phyloP scores from a whole-genome alignment of 2,797 vertebrate species.

The Diceros bicornis region DNA sequence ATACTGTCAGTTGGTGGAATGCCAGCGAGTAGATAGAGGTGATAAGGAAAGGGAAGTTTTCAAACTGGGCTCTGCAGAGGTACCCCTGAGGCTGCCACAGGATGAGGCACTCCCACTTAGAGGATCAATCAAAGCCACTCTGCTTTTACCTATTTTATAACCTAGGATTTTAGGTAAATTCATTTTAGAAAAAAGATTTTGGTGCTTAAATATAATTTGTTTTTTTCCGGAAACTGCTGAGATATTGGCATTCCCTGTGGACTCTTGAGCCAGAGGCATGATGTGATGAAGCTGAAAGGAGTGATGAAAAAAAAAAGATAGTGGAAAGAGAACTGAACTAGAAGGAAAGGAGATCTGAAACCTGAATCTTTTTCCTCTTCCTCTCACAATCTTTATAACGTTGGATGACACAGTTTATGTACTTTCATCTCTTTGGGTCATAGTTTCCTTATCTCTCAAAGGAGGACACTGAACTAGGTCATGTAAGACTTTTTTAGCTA shows the following conservation, averaged over 20 bases:
- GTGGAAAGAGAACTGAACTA: conserved; percentile 4
- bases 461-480: background rate
- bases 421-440: background rate
- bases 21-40: background rate
- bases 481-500: background rate
- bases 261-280: background rate
- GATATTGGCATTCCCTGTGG: background rate
- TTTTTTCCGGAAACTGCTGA: background rate
- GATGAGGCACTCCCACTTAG: background rate
- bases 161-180: conserved; percentile 3
- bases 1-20: background rate
- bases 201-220: background rate
- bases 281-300: background rate
- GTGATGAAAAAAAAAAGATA: background rate
- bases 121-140: background rate
- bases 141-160: background rate
- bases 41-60: background rate
- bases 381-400: background rate
- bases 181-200: conserved; percentile 26
- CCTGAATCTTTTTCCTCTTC: background rate
- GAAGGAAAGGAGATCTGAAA: background rate
- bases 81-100: background rate
- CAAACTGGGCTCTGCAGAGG: background rate
- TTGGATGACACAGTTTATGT: background rate
- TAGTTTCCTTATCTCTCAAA: background rate